Evolutionary conservation across 2,797 vertebrate genomes (phyloP), one percentile per base, ranked within the genome.

Genomic region (Rhinogobio ventralis): DNA sequence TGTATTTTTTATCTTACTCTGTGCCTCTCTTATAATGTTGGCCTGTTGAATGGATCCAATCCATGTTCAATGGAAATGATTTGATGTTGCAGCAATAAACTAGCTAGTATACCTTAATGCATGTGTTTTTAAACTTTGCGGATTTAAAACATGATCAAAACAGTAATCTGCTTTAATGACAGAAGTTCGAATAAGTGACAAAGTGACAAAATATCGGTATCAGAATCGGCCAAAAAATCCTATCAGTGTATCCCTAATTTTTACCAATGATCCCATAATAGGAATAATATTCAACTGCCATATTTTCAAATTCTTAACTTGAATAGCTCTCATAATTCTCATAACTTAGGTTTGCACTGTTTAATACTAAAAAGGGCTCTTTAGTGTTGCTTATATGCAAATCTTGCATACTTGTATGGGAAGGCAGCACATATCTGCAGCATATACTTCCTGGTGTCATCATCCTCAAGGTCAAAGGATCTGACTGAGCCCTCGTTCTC

Each of bases 401-500:
- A 25, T 42, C n/a, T 28, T 60, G n/a, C 36, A 53, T 66, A 30
- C 19, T 15, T 30, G 57, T 8, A 42, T 13, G 49, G 10, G 11
- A 60, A 62, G 74, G 39, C 60, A 25, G 20, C 3, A 15, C 33
- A 51, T 19, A 14, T 33, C 23, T 30, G 53, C 39, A 23, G 7
- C 39, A n/a, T 39, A 20, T 66, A 36, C 75, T 64, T 69, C 71
- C 77, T 79, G 17, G 42, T 75, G 53, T 73, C 77, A 55, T 55
- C 1, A 55, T 64, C 60, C 49, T 81, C 11, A 71, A 77, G 74
- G 42, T 62, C 55, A 23, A 15, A 23, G 25, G 33, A 79, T 42
- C 69, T 64, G 72, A 51, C 49, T 17, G 13, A 39, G 62, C 25
- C 71, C 66, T 83, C 45, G 75, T 60, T 86, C 82, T 42, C 46